Evolutionary conservation across 2,113 vertebrate species (phyloP), one percentile per base, ranked within the genome.

Genomic region (Synchiropus splendidus): DNA sequence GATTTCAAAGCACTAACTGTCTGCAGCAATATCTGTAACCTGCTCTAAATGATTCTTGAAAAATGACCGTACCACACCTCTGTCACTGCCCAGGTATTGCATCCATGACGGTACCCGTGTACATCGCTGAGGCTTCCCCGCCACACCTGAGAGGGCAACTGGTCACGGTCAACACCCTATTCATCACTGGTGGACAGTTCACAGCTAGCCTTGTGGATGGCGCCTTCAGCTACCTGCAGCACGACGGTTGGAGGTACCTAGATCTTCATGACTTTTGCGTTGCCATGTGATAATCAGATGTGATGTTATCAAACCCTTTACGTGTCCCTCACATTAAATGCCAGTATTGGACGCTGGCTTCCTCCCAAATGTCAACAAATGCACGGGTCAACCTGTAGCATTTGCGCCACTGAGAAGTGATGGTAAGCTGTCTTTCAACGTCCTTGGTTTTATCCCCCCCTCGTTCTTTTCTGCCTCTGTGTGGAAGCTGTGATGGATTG

Each of bases 91-190:
- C 11, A 99, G 95, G 94, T 53, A 76, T 99, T 15, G 89, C 92
- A n/a, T 98, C 94, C 12, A 97, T 99, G 94, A 98, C 92, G 0
- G 91, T 96, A 38, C 94, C 95, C 0, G 92, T 98, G 42, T 98
- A 99, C 79, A 95, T 98, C 1, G 95, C 95, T 0, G 95, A 99
- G 73, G 88, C 92, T 43, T 92, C 96, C 6, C 96, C 96, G 6
- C 87, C 94, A 0, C 87, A 96, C 50, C 77, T 98, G 38, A 76
- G 96, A 61, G 96, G 96, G 53, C 90, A 91, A 76, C 80, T 99
- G 59, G 96, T 99, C 60, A 99, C 96, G 39, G 75, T 97, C 35
- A 97, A 99, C 68, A 96, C 90, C 1, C 88, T 99, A 32, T 99
- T 99, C 84, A 94, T 99, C 86, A 97, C 94, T 0, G 92, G 89